Conservation (phyloP, 2,113 vertebrate species). For the Amia ocellicauda region DNA sequence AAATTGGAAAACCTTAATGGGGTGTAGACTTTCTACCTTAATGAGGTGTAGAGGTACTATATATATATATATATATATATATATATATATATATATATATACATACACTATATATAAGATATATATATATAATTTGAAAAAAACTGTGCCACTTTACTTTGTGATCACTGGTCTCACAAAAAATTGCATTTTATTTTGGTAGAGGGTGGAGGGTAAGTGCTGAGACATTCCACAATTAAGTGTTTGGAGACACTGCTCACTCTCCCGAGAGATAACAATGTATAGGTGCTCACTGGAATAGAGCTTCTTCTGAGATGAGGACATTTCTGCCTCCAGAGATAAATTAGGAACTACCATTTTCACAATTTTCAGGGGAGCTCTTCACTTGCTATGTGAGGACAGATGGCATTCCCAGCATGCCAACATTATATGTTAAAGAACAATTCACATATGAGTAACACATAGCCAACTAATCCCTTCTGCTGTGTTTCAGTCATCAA, state of each 20-base stretch:
- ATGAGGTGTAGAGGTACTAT: too few species aligned
- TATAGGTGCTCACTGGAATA: not conserved
- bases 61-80: too few species aligned
- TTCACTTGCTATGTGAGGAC: not conserved
- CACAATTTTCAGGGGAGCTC: not conserved
- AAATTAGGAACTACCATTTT: not conserved
- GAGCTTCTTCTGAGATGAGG: not conserved
- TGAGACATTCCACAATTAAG: not conserved
- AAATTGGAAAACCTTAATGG: too few species aligned
- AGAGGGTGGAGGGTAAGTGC: not conserved
- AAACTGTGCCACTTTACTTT: not conserved
- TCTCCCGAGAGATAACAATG: not conserved
- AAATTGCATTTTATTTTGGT: not conserved
- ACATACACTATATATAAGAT: too few species aligned
- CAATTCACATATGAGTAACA: too few species aligned
- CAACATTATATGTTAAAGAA: too few species aligned
- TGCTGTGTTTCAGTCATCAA: too few species aligned
- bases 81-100: too few species aligned
- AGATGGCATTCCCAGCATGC: not conserved
- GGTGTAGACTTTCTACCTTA: too few species aligned
- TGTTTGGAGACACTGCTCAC: not conserved
- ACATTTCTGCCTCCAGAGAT: not conserved
- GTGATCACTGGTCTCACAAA: not conserved
- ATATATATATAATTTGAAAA: not conserved
- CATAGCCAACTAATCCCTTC: too few species aligned